Base-by-base conservation (phyloP, 2,888 invertebrate genomes). In the Pantelozetes paolii region DNA sequence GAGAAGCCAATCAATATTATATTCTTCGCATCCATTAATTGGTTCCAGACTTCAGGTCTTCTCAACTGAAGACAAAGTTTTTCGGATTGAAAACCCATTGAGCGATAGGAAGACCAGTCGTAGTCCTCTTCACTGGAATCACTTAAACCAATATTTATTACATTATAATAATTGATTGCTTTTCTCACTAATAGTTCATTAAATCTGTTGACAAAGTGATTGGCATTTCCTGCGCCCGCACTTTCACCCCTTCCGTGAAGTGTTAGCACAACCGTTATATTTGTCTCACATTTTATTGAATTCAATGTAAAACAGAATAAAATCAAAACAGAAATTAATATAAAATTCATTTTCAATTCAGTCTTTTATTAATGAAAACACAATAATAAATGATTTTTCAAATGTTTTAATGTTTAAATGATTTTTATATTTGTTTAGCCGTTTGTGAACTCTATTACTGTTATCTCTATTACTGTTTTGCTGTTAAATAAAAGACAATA, bases 41-140 rank as follows among this genome's bases (percentile, higher is more conserved):
- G 67, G 6, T 40, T 3, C 67, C 67, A 67, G n/a, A 30, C 18
- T 23, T 67, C 9, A 9, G 67, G 62, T 62, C 20, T 67, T 13
- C 6, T 1, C 13, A 67, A 11, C n/a, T 67, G 42, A 23, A 18
- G n/a, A n/a, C 67, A 67, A 2, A 67, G 40, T 40, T 67, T 36
- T 2, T 23, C 42, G 13, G 67, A 23, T 67, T 67, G 67, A 13
- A 32, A 67, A 40, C 11, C 23, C 67, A 67, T 67, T n/a, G 67
- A 67, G 6, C 67, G 67, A 67, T 40, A 67, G 8, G 67, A 40
- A 40, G 67, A 67, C 67, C 67, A 67, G 15, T 67, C 40, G 23
- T 67, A 67, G 67, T 67, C 67, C 20, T 67, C 67, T 9, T 36
- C 32, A 13, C 67, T 67, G 11, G 36, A 36, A 23, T 67, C 67